Evolutionary conservation across 2,888 invertebrate species (phyloP), one percentile per base, ranked within the genome.

Genomic region (Zaprionus obscuricornis): DNA sequence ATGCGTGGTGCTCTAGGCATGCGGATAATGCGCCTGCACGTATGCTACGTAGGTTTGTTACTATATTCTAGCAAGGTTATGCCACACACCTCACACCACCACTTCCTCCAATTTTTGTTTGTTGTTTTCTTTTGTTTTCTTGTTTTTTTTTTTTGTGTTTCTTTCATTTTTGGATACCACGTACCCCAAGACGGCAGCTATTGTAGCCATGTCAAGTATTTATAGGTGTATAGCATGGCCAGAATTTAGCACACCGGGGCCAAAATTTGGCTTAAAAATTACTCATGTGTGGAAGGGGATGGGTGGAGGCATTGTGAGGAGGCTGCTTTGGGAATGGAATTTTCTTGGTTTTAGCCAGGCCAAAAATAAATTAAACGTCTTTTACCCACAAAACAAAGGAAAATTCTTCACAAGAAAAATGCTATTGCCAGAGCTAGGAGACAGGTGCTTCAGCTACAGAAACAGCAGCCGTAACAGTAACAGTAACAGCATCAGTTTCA

Each of bases 121-220:
- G 36, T 40, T n/a, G 16, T 17, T 18, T 16, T 34, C 17, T 13
- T 40, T 39, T 17, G 20, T 13, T 49, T 22, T 36, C 17, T 18
- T 18, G 40, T 40, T 33, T 36, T 29, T 22, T 16, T 10, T 17
- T 20, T 13, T 2, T 16, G n/a, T n/a, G 10, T 49, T 22, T 36
- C 17, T 18, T 18, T 33, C 36, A 27, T 36, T 29, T 22, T 16
- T 10, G 46, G 45, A 16, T 54, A 52, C 50, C 54, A 47, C 39
- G 47, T 46, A 40, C 26, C 24, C 43, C n/a, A n/a, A 64, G 73
- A 63, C 63, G 54, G 16, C 26, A 56, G 83, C 79, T 58, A 70
- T 85, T 82, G 84, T 78, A 57, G 60, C 69, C 69, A 85, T 75
- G 84, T 72, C 76, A 85, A 79, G 66, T 79, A 79, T 79, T 83